These are phyloP conservation scores for Pangasianodon gigas DNA, from an alignment of 2,113 vertebrate species.

Conservation along the genomic window DNA sequence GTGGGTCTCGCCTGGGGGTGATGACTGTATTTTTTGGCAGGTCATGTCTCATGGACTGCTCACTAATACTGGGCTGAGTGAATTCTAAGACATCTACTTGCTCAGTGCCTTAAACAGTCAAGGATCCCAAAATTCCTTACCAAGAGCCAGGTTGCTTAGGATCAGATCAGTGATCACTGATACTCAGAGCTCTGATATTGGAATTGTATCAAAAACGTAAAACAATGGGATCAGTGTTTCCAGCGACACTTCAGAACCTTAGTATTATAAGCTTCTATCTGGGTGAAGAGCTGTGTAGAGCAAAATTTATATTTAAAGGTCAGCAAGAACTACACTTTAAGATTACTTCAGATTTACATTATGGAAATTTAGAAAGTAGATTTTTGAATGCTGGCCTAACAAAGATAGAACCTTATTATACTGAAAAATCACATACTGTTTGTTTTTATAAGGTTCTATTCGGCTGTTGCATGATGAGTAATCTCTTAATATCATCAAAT, in stretches of 20 bases:
- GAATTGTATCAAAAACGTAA: not conserved
- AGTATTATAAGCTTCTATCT: not conserved
- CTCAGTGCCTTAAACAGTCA: not conserved
- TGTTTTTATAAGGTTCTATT: too few relatives aligned
- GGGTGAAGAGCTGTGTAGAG: not conserved
- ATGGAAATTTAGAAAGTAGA: too few relatives aligned
- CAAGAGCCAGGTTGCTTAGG: not conserved
- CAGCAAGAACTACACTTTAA: too few relatives aligned
- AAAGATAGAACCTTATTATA: too few relatives aligned
- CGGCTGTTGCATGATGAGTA: too few relatives aligned
- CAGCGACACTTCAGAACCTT: not conserved
- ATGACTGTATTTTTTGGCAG: constrained; percentile 32
- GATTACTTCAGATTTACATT: too few relatives aligned
- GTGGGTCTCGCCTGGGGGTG: not conserved
- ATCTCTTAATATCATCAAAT: too few relatives aligned
- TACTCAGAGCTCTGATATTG: not conserved
- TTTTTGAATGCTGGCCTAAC: too few relatives aligned
- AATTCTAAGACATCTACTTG: constrained; percentile 41
- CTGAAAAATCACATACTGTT: too few relatives aligned
- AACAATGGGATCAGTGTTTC: not conserved
- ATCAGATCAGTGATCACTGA: not conserved
- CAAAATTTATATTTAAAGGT: not conserved
- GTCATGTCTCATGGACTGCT: constrained; percentile 11
- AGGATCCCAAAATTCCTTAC: not conserved
- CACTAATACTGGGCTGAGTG: constrained; percentile 25